Evolutionary conservation across 2,113 vertebrate species (phyloP), one percentile per base, ranked within the genome.

Genomic region (Varanus salvator): DNA sequence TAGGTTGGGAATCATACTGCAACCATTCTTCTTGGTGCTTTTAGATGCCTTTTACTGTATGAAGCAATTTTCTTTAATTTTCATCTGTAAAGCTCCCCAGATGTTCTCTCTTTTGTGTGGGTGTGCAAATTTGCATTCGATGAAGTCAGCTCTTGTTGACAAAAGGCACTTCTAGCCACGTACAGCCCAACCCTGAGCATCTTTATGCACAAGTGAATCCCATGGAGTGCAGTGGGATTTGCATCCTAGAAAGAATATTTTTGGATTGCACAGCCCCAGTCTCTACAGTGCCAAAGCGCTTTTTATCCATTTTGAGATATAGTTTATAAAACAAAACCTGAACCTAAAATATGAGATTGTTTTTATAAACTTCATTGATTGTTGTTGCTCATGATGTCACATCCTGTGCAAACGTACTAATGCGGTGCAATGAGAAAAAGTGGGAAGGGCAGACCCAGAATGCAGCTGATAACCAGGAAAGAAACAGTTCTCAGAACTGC

Each of bases 101-200:
- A 64, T 31, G 29, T n/a, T 76, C 85, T 23, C 0, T 90, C 69
- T 34, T 85, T 80, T 90, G 81, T 89, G 88, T 52, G 75, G 82
- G 31, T 38, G 60, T 85, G 57, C 75, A 78, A 69, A 90, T 90
- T 85, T 85, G 74, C 88, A 85, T 90, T 54, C 71, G 64, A 85
- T 80, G 64, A 52, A 85, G 82, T 90, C 83, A 90, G 83, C 74
- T 69, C 74, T 85, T 90, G 82, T 75, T 90, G 78, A 71, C 76
- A 80, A 54, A 90, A 85, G 74, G 54, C 64, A 84, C 64, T 66
- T 89, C 25, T 64, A 80, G 83, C 69, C 29, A 66, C 48, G 50
- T 68, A 71, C 31, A 68, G 81, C 27, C 60, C 38, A 64, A 84
- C 23, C 29, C 38, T 52, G 66, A 31, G 81, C 23, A 48, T 50